Conservation (phyloP, 2,797 vertebrate genomes). For the Ceyx erithaca region DNA sequence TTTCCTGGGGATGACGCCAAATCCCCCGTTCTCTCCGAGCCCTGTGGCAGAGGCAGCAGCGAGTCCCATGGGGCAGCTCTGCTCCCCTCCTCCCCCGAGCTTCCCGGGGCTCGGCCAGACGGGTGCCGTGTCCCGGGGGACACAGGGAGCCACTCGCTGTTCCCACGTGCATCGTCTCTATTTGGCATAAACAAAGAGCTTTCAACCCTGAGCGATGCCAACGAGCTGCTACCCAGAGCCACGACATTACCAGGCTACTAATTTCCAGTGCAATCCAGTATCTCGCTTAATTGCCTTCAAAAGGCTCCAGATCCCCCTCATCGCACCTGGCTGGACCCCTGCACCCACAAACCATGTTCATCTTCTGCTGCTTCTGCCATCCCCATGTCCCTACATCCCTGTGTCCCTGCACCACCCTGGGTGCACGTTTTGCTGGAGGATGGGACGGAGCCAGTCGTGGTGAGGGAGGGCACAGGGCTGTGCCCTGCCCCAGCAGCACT, state of each 20-base stretch:
- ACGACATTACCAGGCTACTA: background rate
- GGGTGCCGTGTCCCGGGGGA: background rate
- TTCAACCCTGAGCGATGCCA: background rate
- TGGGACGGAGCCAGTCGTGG: rapidly evolving
- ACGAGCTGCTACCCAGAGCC: background rate
- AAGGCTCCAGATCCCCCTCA: background rate
- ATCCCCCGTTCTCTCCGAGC: rapidly evolving
- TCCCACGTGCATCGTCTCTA: background rate
- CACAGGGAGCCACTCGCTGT: background rate
- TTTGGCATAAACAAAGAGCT: background rate
- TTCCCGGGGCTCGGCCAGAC: background rate
- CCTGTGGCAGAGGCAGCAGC: background rate
- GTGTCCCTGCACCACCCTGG: background rate
- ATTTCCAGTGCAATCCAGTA: background rate
- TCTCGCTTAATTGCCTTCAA: background rate
- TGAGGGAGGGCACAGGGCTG: rapidly evolving
- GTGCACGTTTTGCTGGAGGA: background rate
- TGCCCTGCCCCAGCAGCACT: rapidly evolving
- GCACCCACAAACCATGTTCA: background rate
- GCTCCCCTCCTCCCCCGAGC: rapidly evolving
- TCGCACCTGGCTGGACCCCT: background rate
- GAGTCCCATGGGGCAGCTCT: background rate
- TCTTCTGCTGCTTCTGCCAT: background rate
- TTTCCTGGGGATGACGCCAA: background rate
- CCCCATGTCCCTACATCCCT: rapidly evolving